phyloP scores from a whole-genome alignment of 2,888 invertebrate species.

The Lasius fuliginosus region DNA sequence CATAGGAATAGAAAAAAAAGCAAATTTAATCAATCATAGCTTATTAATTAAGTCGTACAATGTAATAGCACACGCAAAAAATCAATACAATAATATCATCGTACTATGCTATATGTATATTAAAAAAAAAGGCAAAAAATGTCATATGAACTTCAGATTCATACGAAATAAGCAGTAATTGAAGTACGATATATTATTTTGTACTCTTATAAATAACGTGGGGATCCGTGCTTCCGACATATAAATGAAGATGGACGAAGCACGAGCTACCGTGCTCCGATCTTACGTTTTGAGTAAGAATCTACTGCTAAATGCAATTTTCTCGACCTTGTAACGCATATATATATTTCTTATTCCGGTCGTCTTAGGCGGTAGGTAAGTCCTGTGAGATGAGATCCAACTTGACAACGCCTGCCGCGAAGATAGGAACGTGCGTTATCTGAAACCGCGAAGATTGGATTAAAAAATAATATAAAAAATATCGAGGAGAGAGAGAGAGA shows the following conservation, averaged over 20 bases:
- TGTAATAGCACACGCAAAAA: constrained; percentile 4
- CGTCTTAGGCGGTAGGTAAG: constrained; percentile 33
- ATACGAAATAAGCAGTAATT: constrained; percentile 37
- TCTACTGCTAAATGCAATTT: constrained; percentile 69
- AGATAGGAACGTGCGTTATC: constrained; percentile 33
- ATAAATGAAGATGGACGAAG: constrained; percentile 44
- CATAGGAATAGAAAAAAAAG: not conserved
- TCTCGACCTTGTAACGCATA: constrained; percentile 34
- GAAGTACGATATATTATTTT: constrained; percentile 45
- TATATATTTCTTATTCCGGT: constrained; percentile 27
- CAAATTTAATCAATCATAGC: constrained; percentile 15
- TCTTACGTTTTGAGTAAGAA: constrained; percentile 54
- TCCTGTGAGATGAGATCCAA: constrained; percentile 48
- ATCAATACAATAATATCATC: constrained; percentile 31
- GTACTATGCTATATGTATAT: not conserved
- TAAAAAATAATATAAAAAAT: not conserved
- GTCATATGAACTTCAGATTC: constrained; percentile 33
- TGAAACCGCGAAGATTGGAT: constrained; percentile 53
- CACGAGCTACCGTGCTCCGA: constrained; percentile 51
- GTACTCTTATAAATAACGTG: constrained; percentile 54
- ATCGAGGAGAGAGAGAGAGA: not conserved
- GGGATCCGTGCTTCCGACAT: constrained; percentile 40
- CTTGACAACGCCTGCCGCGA: constrained; percentile 31
- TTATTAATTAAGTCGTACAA: constrained; percentile 2
- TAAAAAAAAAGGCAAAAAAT: not conserved